Evolutionary conservation across 2,888 invertebrate genomes (phyloP).

Genomic region (Amphipyra tragopoginis): DNA sequence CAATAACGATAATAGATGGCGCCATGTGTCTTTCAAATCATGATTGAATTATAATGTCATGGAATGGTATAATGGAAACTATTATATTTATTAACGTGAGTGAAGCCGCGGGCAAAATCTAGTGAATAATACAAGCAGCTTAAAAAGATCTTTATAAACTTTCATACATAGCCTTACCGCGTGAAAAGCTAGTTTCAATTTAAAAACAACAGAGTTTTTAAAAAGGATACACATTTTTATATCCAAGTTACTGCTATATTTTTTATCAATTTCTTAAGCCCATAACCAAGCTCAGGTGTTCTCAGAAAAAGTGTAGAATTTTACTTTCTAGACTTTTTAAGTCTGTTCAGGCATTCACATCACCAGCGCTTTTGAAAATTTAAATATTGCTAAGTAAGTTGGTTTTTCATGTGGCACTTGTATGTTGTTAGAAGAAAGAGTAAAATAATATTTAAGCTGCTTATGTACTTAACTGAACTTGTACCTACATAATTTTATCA

Average conservation of each 20-base stretch:
- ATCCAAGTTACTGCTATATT: constrained; percentile 4
- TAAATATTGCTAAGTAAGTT: background rate
- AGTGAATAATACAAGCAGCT: too few relatives aligned
- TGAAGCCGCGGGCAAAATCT: too few relatives aligned
- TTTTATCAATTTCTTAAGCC: constrained; percentile 22
- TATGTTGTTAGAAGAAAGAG: background rate
- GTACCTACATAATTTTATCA: too few relatives aligned
- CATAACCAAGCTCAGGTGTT: constrained; percentile 22
- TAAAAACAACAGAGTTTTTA: background rate
- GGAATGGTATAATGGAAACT: too few relatives aligned
- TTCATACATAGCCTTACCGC: too few relatives aligned
- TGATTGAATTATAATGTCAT: too few relatives aligned
- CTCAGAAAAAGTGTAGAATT: constrained; percentile 17
- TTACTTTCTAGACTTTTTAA: constrained; percentile 29
- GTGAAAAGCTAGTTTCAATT: background rate
- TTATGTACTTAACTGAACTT: too few relatives aligned
- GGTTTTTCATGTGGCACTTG: background rate
- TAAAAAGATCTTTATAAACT: background rate
- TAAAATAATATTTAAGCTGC: too few relatives aligned
- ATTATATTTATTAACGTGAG: too few relatives aligned
- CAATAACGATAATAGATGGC: too few relatives aligned
- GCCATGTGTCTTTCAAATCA: too few relatives aligned
- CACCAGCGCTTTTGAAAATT: constrained; percentile 1
- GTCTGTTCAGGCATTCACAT: constrained; percentile 1
- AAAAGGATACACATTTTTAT: constrained; percentile 4